Evolutionary conservation across 1,140 invertebrate genomes (phyloP).

Genomic region (Coenobita brevimanus): DNA sequence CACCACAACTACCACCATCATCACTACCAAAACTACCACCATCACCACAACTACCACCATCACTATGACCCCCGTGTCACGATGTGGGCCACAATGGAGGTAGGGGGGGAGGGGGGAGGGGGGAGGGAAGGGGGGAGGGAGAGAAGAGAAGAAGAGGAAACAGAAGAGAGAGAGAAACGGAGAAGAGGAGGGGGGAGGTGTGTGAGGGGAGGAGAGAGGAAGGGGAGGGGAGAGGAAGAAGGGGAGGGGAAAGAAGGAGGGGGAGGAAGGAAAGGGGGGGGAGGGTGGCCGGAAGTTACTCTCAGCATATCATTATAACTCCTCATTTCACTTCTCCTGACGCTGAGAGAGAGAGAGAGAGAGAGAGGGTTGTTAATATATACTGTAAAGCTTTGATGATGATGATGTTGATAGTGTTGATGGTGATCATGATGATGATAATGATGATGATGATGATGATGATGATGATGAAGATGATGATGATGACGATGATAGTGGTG

Average conservation of each 20-base stretch:
- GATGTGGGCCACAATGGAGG: too few relatives aligned
- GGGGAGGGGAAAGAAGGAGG: background rate
- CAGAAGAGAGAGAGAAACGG: background rate
- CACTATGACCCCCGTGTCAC: background rate
- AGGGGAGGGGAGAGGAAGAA: background rate
- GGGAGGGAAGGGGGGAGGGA: background rate
- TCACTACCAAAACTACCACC: too few relatives aligned
- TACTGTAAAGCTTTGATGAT: background rate
- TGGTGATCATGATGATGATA: too few relatives aligned
- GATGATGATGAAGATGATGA: background rate
- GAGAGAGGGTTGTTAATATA: background rate
- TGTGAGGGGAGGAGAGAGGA: background rate
- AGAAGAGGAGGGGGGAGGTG: background rate
- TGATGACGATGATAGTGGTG: background rate
- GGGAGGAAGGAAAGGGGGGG: background rate
- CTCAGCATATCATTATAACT: too few relatives aligned
- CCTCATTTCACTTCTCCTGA: too few relatives aligned
- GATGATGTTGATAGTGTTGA: too few relatives aligned
- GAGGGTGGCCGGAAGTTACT: background rate
- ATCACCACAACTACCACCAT: background rate
- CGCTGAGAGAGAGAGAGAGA: too few relatives aligned
- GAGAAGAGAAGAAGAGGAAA: background rate
- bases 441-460: background rate
- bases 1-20: too few relatives aligned
- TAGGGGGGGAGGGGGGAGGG: background rate